Percentiles rank a stretch among this genome's conserved stretches.
phyloP scores from a whole-genome alignment of 2,113 vertebrate species.

The Ifrita kowaldi region DNA sequence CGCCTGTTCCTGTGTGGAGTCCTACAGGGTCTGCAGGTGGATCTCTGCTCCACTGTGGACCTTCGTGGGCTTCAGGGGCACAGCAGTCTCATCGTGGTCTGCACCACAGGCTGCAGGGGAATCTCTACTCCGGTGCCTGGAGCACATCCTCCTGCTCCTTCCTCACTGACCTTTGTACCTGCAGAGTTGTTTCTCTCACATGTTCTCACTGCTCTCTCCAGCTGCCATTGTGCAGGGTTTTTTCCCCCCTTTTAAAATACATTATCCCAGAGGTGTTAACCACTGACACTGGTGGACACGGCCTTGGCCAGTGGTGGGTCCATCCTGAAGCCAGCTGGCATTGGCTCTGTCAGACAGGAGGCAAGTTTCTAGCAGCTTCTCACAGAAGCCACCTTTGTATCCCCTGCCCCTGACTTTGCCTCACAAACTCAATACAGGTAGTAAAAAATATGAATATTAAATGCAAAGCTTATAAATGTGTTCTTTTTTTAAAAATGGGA shows the following conservation, averaged over 20 bases:
- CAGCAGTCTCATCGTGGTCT: background rate
- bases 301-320: background rate
- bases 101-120: background rate
- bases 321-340: rapidly evolving
- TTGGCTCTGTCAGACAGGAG: background rate
- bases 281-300: background rate
- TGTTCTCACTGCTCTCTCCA: background rate
- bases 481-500: background rate
- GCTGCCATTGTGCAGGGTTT: background rate
- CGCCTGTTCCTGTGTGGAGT: background rate
- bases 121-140: background rate
- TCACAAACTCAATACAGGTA: background rate
- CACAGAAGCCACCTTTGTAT: background rate
- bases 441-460: background rate
- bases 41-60: background rate
- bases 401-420: background rate
- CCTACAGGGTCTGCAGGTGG: background rate
- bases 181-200: background rate
- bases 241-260: background rate
- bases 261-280: background rate
- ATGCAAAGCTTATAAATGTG: background rate
- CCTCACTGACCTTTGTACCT: background rate
- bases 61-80: background rate
- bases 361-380: background rate
- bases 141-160: background rate